phyloP scores from a whole-genome alignment of 2,888 invertebrate genomes.

The Eledona agricola region DNA sequence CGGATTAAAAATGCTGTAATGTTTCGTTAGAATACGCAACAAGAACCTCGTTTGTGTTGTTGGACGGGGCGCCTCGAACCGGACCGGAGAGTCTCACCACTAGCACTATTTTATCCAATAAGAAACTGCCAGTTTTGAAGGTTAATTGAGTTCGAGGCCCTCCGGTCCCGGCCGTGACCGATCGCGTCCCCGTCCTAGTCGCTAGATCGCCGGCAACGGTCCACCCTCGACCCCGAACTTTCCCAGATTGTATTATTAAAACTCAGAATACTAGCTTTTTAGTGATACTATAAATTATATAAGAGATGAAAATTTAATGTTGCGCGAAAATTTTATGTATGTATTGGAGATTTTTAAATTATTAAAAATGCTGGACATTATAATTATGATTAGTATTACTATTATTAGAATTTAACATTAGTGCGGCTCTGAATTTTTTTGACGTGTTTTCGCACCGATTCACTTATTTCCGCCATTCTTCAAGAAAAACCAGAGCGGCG shows the following conservation, averaged over 20 bases:
- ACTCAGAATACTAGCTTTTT: conserved; percentile 52
- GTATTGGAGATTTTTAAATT: conserved; percentile 48
- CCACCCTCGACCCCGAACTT: conserved; percentile 45
- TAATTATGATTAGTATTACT: conserved; percentile 26
- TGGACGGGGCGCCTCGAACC: conserved; percentile 6
- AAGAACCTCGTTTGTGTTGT: conserved; percentile 47
- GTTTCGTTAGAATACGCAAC: conserved; percentile 47
- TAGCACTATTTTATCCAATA: conserved; percentile 22
- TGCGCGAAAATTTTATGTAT: conserved; percentile 50
- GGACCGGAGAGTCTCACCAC: conserved; percentile 1
- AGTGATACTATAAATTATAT: conserved; percentile 52
- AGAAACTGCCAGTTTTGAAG: conserved; percentile 31
- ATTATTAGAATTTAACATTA: no score
- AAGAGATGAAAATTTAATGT: conserved; percentile 53
- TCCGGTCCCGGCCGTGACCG: no score
- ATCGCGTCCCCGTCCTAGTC: conserved; percentile 21
- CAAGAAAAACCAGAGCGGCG: conserved; percentile 37
- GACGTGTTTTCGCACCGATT: conserved; percentile 20
- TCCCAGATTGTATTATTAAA: conserved; percentile 45
- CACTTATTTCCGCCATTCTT: conserved; percentile 10
- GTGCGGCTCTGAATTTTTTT: conserved; percentile 41
- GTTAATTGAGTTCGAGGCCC: conserved; percentile 9
- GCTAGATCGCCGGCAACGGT: conserved; percentile 44
- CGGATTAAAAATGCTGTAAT: conserved; percentile 43
- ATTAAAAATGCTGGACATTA: conserved; percentile 46